Conservation (phyloP, 2,113 vertebrate species). For the Engystomops pustulosus region DNA sequence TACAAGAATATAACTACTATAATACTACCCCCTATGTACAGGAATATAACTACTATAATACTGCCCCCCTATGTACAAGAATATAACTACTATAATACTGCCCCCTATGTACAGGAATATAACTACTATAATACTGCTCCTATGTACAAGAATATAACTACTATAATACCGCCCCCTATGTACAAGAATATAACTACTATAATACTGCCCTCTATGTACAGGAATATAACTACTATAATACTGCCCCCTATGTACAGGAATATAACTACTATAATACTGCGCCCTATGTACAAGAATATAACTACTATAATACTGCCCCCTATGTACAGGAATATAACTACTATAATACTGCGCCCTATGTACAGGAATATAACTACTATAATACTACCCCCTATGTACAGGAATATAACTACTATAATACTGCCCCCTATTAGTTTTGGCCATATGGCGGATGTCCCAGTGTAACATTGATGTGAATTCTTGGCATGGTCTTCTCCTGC, state of each 20-base stretch:
- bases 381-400: background rate
- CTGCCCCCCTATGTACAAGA: too few species aligned
- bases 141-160: conserved; percentile 1
- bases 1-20: conserved; percentile 5
- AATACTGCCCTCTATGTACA: background rate
- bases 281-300: too few species aligned
- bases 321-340: background rate
- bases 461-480: background rate
- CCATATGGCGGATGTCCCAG: background rate
- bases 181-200: too few species aligned
- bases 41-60: conserved; percentile 3
- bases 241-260: background rate
- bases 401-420: conserved; percentile 3
- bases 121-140: conserved; percentile 8
- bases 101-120: background rate
- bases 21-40: background rate
- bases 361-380: conserved; percentile 9
- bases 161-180: background rate
- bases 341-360: background rate
- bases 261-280: conserved; percentile 10
- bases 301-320: too few species aligned
- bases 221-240: conserved; percentile 6
- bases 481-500: background rate
- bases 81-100: too few species aligned
- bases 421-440: background rate